Conservation (phyloP, 2,113 vertebrate species). For the Sceloporus tristichus region DNA sequence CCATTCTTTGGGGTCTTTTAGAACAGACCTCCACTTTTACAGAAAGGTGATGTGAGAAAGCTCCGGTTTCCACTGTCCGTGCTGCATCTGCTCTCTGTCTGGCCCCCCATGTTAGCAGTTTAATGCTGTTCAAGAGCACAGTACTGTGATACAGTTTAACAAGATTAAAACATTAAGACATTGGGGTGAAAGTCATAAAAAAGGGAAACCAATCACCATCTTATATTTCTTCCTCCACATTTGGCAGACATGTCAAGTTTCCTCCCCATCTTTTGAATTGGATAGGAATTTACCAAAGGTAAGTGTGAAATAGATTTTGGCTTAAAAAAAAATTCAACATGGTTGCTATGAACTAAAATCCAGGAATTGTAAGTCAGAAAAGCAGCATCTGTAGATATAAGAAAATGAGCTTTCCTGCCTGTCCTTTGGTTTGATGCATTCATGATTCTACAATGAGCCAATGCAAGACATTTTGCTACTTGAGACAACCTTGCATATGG, state of each 20-base stretch:
- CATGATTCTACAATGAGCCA: background rate
- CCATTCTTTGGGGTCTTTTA: conserved; percentile 2
- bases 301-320: conserved; percentile 2
- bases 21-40: background rate
- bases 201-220: background rate
- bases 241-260: conserved; percentile 23
- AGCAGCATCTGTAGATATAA: background rate
- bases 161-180: conserved; percentile 38
- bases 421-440: background rate
- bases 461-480: too few relatives aligned
- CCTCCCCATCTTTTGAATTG: conserved; percentile 20
- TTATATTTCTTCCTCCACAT: conserved; percentile 31
- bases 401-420: background rate
- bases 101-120: conserved; percentile 14
- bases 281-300: background rate
- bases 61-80: background rate
- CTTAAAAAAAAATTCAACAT: background rate
- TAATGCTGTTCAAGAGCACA: background rate
- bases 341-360: background rate
- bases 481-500: too few relatives aligned
- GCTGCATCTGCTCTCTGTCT: conserved; percentile 7
- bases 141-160: conserved; percentile 27
- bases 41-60: background rate
- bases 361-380: background rate
- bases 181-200: conserved; percentile 31